phyloP scores from a whole-genome alignment of 2,113 vertebrate genomes.

The Brachyistius frenatus region DNA sequence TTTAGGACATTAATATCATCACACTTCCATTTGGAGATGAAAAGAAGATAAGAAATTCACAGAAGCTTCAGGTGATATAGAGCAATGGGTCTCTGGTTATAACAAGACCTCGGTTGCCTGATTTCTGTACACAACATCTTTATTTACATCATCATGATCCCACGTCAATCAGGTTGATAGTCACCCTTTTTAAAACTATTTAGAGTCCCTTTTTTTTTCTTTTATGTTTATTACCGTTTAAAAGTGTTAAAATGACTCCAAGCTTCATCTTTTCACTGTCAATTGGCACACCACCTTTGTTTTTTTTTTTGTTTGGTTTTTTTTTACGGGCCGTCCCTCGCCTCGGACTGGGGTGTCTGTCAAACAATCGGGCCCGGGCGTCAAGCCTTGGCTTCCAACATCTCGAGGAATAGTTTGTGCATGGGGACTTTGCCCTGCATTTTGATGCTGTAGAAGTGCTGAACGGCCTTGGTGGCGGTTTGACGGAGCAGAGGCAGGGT shows the following conservation, averaged over 20 bases:
- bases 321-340: slow-evolving; percentile 50
- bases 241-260: slow-evolving; percentile 66
- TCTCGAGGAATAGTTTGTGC: slow-evolving; percentile 98
- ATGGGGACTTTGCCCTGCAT: slow-evolving; percentile 96
- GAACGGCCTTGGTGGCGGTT: slow-evolving; percentile 91
- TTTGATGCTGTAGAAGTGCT: slow-evolving; percentile 95
- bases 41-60: slow-evolving; percentile 78
- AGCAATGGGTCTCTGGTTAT: slow-evolving; percentile 73
- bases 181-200: slow-evolving; percentile 60
- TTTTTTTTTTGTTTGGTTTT: slow-evolving; percentile 32
- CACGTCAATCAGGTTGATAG: slow-evolving; percentile 55
- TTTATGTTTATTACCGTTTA: slow-evolving; percentile 49
- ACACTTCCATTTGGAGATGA: slow-evolving; percentile 67
- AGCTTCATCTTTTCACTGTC: slow-evolving; percentile 50
- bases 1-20: slow-evolving; percentile 71
- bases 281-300: slow-evolving; percentile 62
- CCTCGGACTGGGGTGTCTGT: slow-evolving; percentile 62
- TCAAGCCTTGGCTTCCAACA: slow-evolving; percentile 97
- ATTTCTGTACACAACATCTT: slow-evolving; percentile 81
- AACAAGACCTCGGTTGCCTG: slow-evolving; percentile 72
- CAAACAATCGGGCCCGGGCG: slow-evolving; percentile 45
- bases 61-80: slow-evolving; percentile 78
- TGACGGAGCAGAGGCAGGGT: slow-evolving; percentile 94
- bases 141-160: slow-evolving; percentile 75
- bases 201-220: slow-evolving; percentile 48